A percentile compares a stretch with the other conserved stretches of the same genome.
Conservation (phyloP, 2,113 vertebrate species). For the Cricetomys ansorgei region DNA sequence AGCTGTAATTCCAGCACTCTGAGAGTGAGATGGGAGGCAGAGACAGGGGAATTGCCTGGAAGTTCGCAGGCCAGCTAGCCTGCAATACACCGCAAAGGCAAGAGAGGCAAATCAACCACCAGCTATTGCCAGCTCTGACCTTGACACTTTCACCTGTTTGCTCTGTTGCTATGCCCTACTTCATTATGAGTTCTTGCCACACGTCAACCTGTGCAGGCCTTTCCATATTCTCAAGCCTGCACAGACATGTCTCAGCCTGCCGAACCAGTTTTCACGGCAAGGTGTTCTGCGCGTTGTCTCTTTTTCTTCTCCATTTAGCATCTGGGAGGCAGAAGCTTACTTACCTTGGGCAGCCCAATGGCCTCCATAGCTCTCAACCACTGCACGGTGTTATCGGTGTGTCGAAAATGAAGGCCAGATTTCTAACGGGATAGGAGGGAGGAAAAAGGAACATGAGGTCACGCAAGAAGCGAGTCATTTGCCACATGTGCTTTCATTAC, state of each 20-base stretch:
- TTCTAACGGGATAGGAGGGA: slow-evolving; percentile 81
- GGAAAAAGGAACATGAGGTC: background rate
- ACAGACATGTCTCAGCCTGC: background rate
- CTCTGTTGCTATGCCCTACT: background rate
- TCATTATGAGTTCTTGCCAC: background rate
- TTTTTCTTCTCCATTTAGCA: background rate
- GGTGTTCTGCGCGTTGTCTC: too few relatives aligned
- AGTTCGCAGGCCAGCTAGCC: background rate
- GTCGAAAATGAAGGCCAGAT: slow-evolving; percentile 97
- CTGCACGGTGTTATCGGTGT: slow-evolving; percentile 99
- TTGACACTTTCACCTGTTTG: background rate
- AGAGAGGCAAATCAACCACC: background rate
- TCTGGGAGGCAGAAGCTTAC: slow-evolving; percentile 71
- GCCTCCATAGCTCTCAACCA: slow-evolving; percentile 99
- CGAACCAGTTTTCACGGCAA: background rate
- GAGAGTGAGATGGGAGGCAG: background rate
- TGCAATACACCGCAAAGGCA: background rate
- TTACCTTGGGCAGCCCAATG: slow-evolving; percentile 98
- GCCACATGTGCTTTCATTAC: background rate
- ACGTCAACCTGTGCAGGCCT: background rate
- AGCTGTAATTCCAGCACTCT: background rate
- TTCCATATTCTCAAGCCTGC: background rate
- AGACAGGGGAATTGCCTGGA: background rate
- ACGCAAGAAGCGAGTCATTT: slow-evolving; percentile 37
- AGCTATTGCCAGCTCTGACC: background rate